These are phyloP conservation scores for Eupithecia dodoneata DNA, from an alignment of 2,888 invertebrate genomes.

Conservation along the genomic window DNA sequence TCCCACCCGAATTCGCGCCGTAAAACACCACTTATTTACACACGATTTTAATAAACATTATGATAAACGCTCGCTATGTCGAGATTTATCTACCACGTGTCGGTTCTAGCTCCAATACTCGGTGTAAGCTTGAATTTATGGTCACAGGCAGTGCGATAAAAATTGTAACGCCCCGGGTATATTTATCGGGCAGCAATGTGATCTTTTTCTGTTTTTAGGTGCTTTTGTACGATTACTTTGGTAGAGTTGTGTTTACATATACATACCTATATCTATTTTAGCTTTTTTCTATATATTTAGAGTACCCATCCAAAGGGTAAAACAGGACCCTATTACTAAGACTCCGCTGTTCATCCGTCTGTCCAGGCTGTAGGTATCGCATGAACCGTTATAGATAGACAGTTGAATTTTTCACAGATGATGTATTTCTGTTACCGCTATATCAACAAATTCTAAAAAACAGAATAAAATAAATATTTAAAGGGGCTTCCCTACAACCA, in stretches of 20 bases:
- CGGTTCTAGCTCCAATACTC: conserved; percentile 61
- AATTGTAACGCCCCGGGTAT: conserved; percentile 68
- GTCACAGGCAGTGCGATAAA: conserved; percentile 71
- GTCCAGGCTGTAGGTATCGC: too few relatives aligned
- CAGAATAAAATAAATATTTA: too few relatives aligned
- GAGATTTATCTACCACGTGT: conserved; percentile 68
- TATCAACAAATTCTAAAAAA: too few relatives aligned
- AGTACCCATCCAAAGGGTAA: too few relatives aligned
- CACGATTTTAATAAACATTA: conserved; percentile 45
- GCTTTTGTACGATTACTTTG: conserved; percentile 20
- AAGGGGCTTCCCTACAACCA: too few relatives aligned
- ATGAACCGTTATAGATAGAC: too few relatives aligned
- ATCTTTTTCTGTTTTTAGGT: conserved; percentile 50
- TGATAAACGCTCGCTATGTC: conserved; percentile 50
- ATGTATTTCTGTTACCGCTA: too few relatives aligned
- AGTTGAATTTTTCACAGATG: too few relatives aligned
- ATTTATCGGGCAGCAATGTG: conserved; percentile 60
- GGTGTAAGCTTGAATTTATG: conserved; percentile 78
- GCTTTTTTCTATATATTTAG: too few relatives aligned
- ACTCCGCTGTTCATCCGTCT: too few relatives aligned
- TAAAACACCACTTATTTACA: neutral
- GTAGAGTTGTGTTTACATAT: neutral
- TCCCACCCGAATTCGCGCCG: neutral
- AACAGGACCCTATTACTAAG: too few relatives aligned
- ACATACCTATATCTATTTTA: too few relatives aligned